Base-by-base conservation (phyloP, 2,888 invertebrate species). In the Hymenopus coronatus region DNA sequence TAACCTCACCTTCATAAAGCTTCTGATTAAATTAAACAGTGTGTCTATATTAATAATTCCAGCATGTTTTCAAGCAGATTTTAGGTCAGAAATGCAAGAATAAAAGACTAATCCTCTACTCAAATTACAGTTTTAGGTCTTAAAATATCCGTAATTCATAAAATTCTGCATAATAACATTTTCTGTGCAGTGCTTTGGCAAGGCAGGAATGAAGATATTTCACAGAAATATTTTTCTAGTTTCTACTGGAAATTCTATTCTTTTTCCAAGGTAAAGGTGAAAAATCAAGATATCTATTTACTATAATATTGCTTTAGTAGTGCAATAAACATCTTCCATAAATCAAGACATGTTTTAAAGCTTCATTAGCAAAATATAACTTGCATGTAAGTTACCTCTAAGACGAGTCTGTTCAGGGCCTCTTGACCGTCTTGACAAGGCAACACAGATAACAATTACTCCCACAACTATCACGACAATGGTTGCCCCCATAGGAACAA, bases 401-500 rank as follows among this genome's bases (percentile, higher is more conserved):
- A 98, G 96, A 92, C 97, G 96, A 54, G 95, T 95, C 92, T 95
- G 95, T 91, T 95, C 95, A 88, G 95, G 95, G 91, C 95, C 95
- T 91, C 95, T 94, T 91, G 94, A 94, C 93, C 97, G 95, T 92
- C 98, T 95, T 88, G 97, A 97, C 88, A 98, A 94, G 82, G 98
- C 98, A 92, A 98, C 96, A 94, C 98, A 98, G 93, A 98, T 97
- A 92, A 98, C 98, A 92, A 98, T 96, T 92, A 98, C 96, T 91
- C 98, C 98, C 91, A 98, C 97, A 92, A 98, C 95, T 93, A 98
- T 96, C 91, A 98, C 98, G 91, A 98, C 97, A 90, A 98, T 95
- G 46, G 98, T 98, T 84, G 98, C 98, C 92, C 97, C 96, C 91
- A 98, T 96, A 0, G 98, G 98, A 33, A 98, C 97, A 92, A 98